Evolutionary conservation across 2,113 vertebrate species (phyloP), one percentile per base, ranked within the genome.

Genomic region (Hirundichthys speculiger): DNA sequence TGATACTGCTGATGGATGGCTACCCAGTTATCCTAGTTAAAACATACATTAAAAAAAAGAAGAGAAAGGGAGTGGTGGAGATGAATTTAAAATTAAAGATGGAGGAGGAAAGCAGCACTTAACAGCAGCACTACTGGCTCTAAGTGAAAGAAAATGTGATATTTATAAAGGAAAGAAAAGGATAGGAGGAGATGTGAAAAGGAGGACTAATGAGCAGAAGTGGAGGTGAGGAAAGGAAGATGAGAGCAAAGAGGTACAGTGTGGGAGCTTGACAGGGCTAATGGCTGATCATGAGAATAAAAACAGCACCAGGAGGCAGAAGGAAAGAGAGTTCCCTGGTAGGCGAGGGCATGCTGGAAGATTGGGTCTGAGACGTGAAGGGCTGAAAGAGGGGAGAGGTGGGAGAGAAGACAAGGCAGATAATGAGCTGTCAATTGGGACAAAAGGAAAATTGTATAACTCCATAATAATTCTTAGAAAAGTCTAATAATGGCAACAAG

Each of bases 371-470:
- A 66, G 46, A 45, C 62, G 67, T 13, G 18, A n/a, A 39, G 9
- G 47, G 15, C 18, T n/a, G 16, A n/a, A 48, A 15, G 7, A 22
- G 21, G 3, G 40, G 43, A 24, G 45, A n/a, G 57, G 67, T 65
- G 64, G 68, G 57, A 67, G 63, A 57, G 27, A 65, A 67, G 66
- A 71, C 10, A 27, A 42, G 13, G 9, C 25, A 66, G 65, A 80
- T 80, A 85, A 85, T 80, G 68, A 80, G 73, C 66, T 59, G 73
- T 79, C 76, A 72, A 47, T 40, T 62, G 30, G 69, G 54, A 85
- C 83, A 86, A 89, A 82, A 76, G 80, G 60, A 52, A 42, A 79
- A 71, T 64, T 71, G 65, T 79, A 69, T 5, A 78, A 71, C 71
- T 77, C 80, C 46, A 67, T 80, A 88, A 83, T 77, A 73, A 85